phyloP scores from a whole-genome alignment of 2,888 invertebrate species.

The Strigamia crassipes region DNA sequence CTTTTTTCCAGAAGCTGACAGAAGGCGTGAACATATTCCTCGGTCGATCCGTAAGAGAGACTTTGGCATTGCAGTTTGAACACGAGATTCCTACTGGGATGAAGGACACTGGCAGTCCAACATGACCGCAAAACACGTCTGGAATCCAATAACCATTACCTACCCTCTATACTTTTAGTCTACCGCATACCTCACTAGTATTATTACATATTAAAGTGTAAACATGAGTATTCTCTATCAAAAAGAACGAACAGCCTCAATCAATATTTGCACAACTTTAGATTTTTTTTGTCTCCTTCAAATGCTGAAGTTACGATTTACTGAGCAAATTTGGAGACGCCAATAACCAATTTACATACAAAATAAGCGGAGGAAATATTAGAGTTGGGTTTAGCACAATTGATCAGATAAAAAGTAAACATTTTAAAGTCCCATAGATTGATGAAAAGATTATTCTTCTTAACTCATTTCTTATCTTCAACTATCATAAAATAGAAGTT shows the following conservation, averaged over 20 bases:
- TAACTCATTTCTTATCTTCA: slow-evolving; percentile 14
- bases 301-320: too few species aligned
- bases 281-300: too few species aligned
- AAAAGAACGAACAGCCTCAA: too few species aligned
- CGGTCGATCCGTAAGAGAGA: slow-evolving; percentile 12
- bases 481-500: neutral
- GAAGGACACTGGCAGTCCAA: neutral
- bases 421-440: neutral
- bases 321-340: neutral
- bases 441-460: slow-evolving; percentile 19
- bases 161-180: neutral
- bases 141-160: slow-evolving; percentile 14
- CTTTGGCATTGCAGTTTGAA: slow-evolving; percentile 11
- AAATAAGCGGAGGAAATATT: neutral
- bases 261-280: too few species aligned
- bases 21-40: slow-evolving; percentile 38
- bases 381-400: neutral
- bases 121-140: neutral
- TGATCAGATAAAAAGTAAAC: slow-evolving; percentile 29
- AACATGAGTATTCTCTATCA: too few species aligned
- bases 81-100: slow-evolving; percentile 4
- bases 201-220: too few species aligned
- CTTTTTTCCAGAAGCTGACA: slow-evolving; percentile 29
- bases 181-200: neutral
- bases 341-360: slow-evolving; percentile 21